phyloP scores from a whole-genome alignment of 2,888 invertebrate species.

The Macrosoma leucophasiata region DNA sequence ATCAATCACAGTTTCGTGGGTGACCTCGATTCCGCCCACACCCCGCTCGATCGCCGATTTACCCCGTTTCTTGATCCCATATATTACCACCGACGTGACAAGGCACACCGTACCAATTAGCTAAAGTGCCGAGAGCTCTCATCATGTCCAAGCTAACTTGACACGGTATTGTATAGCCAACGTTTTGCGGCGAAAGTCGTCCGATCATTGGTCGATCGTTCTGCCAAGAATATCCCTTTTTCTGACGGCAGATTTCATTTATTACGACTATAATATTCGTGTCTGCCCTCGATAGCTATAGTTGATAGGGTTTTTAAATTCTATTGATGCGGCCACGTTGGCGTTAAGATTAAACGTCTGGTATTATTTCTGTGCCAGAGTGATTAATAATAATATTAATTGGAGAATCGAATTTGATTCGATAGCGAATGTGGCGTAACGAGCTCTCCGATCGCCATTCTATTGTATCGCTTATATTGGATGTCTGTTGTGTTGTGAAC shows the following conservation, averaged over 20 bases:
- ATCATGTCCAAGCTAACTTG: no score
- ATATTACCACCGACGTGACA: constrained; percentile 16
- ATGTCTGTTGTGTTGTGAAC: no score
- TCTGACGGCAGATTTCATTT: constrained; percentile 35
- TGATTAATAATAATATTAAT: no score
- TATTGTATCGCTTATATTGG: no score
- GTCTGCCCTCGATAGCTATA: constrained; percentile 33
- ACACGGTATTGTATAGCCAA: no score
- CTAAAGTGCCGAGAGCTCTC: constrained; percentile 9
- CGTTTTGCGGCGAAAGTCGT: constrained; percentile 24
- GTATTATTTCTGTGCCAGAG: no score
- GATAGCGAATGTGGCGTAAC: no score
- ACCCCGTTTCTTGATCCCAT: constrained; percentile 63
- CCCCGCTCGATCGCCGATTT: constrained; percentile 60
- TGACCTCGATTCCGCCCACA: constrained; percentile 64
- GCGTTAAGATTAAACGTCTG: no score
- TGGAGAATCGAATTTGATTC: no score
- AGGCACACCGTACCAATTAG: constrained; percentile 31
- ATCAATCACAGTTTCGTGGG: constrained; percentile 69
- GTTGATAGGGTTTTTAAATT: constrained; percentile 32
- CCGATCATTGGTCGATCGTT: constrained; percentile 31
- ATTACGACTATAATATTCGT: constrained; percentile 37
- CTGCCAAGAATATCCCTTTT: constrained; percentile 42
- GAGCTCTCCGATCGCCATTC: no score
- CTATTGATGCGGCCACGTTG: constrained; percentile 16